These are phyloP conservation scores for Zygogramma bicolorata DNA, from an alignment of 2,888 invertebrate species.

Conservation along the genomic window DNA sequence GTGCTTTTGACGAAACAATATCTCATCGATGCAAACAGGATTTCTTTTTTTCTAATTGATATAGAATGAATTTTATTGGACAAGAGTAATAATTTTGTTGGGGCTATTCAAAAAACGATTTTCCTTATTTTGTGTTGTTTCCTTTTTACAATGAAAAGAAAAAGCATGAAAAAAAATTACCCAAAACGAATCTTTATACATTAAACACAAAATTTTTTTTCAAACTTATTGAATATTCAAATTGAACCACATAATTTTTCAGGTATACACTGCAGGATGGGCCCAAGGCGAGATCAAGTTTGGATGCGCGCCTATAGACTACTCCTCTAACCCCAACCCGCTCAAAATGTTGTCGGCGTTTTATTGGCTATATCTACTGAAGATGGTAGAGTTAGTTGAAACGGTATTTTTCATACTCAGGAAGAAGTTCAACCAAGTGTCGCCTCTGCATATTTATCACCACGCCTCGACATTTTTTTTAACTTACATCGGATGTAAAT, in stretches of 20 bases:
- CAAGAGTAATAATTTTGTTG: no score
- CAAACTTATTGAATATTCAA: neutral
- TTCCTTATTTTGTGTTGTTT: no score
- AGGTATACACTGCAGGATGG: conserved; percentile 77
- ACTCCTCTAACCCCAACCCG: conserved; percentile 73
- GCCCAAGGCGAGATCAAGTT: conserved; percentile 71
- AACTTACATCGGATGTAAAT: conserved; percentile 74
- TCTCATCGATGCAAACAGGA: no score
- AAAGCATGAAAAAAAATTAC: no score
- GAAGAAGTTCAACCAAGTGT: conserved; percentile 79
- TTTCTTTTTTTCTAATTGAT: no score
- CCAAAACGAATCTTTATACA: no score
- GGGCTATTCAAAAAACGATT: no score
- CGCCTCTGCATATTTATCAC: conserved; percentile 81
- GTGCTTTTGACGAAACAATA: no score
- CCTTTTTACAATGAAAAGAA: no score
- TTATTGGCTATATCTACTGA: conserved; percentile 76
- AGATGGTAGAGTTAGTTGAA: conserved; percentile 76
- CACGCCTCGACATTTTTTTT: conserved; percentile 74
- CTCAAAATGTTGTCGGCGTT: conserved; percentile 68
- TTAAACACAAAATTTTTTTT: no score
- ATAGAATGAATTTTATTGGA: no score
- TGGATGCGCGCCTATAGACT: conserved; percentile 80
- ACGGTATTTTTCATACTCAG: conserved; percentile 79
- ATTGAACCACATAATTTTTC: no score